Conservation (phyloP, 2,797 vertebrate species). For the Xenentodon cancila region DNA sequence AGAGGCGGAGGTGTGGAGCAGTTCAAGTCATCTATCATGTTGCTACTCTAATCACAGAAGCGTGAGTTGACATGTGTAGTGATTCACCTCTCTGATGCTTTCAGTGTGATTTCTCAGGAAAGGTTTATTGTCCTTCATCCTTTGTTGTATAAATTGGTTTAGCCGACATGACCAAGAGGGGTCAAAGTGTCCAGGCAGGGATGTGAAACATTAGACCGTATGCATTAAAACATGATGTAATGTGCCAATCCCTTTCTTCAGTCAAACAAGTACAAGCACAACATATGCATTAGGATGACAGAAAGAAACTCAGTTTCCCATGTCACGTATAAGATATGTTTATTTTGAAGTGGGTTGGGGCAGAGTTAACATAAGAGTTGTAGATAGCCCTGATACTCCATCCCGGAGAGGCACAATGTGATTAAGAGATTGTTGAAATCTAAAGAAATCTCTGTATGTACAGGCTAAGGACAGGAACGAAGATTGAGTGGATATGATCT, state of each 20-base stretch:
- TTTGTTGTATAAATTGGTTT: constrained; percentile 26
- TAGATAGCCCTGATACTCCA: neutral
- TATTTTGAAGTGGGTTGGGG: too few relatives aligned
- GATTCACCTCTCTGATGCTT: constrained; percentile 50
- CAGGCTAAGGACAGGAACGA: too few relatives aligned
- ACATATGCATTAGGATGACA: too few relatives aligned
- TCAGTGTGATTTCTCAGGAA: constrained; percentile 39
- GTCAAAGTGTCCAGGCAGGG: constrained; percentile 15
- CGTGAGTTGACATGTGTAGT: constrained; percentile 35
- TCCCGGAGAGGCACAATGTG: too few relatives aligned
- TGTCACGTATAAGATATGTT: too few relatives aligned
- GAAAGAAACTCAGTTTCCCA: too few relatives aligned
- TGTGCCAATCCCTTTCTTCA: neutral
- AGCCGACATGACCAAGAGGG: constrained; percentile 20
- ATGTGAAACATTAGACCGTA: constrained; percentile 6
- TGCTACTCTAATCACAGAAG: constrained; percentile 33
- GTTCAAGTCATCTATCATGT: constrained; percentile 15
- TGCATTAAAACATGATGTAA: neutral
- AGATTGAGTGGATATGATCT: too few relatives aligned
- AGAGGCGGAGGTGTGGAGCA: constrained; percentile 10
- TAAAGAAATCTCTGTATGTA: too few relatives aligned
- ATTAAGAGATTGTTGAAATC: too few relatives aligned
- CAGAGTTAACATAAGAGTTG: neutral
- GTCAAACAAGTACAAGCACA: too few relatives aligned
- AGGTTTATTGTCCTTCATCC: constrained; percentile 28